Percentiles rank a stretch among this genome's conserved stretches.
Evolutionary conservation across 2,888 invertebrate genomes (phyloP).

Genomic region (Drosophila prostipennis): DNA sequence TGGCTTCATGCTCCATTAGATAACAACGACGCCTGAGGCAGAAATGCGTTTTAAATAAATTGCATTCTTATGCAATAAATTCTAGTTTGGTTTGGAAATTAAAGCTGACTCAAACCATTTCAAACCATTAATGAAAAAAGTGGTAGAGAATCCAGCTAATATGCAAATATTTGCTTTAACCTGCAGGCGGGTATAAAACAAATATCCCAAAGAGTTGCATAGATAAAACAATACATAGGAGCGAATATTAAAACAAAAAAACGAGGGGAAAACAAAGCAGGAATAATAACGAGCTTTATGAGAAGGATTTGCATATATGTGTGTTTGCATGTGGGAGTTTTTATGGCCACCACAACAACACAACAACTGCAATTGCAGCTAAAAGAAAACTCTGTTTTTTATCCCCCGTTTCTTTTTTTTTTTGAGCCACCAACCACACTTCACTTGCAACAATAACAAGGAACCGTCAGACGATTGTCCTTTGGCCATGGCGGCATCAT

Average conservation of each 20-base stretch:
- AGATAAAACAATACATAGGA: constrained; percentile 16
- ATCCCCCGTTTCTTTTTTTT: constrained; percentile 3
- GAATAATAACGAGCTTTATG: constrained; percentile 48
- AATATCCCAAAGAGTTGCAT: constrained; percentile 27
- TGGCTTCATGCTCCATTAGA: constrained; percentile 19
- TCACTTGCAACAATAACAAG: constrained; percentile 38
- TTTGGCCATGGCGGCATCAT: constrained; percentile 29
- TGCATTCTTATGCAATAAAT: constrained; percentile 31
- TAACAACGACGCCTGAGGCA: constrained; percentile 2
- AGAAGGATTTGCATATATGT: constrained; percentile 35
- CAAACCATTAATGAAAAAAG: too few species aligned
- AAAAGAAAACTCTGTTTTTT: constrained; percentile 36
- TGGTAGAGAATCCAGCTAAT: constrained; percentile 36
- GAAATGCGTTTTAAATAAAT: constrained; percentile 27
- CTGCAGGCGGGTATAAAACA: constrained; percentile 42
- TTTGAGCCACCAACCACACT: background rate
- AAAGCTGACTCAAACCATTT: constrained; percentile 13
- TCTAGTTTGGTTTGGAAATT: constrained; percentile 22
- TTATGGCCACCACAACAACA: constrained; percentile 24
- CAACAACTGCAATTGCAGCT: constrained; percentile 35
- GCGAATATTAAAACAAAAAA: constrained; percentile 7
- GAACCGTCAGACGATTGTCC: constrained; percentile 40
- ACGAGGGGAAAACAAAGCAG: constrained; percentile 30
- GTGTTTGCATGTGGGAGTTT: constrained; percentile 22
- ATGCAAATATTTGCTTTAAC: constrained; percentile 50